A percentile compares a stretch with the other conserved stretches of the same genome.
Conservation (phyloP, 1,140 invertebrate genomes). For the Drosophila varians region DNA sequence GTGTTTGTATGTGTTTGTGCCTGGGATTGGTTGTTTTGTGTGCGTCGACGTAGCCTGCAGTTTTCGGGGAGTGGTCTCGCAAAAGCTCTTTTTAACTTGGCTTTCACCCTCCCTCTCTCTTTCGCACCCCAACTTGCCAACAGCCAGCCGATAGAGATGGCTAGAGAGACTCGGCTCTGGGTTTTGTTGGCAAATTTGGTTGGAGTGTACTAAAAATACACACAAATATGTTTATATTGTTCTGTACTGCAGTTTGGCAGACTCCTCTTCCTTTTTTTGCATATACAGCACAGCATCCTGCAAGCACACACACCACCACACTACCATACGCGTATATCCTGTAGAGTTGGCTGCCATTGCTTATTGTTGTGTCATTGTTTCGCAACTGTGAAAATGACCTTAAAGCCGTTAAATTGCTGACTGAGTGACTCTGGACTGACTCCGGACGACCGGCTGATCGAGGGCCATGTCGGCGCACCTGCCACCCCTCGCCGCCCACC, state of each 20-base stretch:
- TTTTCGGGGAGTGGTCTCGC: constrained; percentile 81
- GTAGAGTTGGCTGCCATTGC: constrained; percentile 66
- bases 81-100: constrained; percentile 72
- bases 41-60: constrained; percentile 77
- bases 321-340: neutral
- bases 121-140: constrained; percentile 9
- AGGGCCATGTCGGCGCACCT: constrained; percentile 52
- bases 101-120: constrained; percentile 32
- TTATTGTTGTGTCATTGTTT: constrained; percentile 75
- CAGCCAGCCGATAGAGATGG: neutral
- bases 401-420: constrained; percentile 78
- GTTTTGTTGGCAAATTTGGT: constrained; percentile 45
- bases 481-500: neutral
- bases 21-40: constrained; percentile 83
- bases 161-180: constrained; percentile 4
- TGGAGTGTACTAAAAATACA: constrained; percentile 63
- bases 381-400: constrained; percentile 77
- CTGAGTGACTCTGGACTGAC: constrained; percentile 50
- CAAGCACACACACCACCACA: neutral
- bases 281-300: constrained; percentile 3
- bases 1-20: constrained; percentile 66
- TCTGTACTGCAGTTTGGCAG: constrained; percentile 29
- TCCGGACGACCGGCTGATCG: constrained; percentile 49
- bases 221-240: constrained; percentile 48
- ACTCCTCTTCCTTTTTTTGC: constrained; percentile 11